phyloP scores from a whole-genome alignment of 2,888 invertebrate species.

The Idaea straminata region DNA sequence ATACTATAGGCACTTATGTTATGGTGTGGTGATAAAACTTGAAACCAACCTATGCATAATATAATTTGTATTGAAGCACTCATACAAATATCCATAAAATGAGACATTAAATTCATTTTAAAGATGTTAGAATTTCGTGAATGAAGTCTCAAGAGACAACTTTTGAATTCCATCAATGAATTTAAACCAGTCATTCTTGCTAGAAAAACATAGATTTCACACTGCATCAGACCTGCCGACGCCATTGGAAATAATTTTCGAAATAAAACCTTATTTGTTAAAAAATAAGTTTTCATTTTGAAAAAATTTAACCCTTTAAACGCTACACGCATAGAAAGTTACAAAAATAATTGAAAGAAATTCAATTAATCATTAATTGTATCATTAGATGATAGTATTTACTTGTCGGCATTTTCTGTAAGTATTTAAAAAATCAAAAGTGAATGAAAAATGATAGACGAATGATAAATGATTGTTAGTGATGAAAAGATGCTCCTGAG shows the following conservation, averaged over 20 bases:
- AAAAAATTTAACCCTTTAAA: background rate
- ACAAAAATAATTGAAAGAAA: conserved; percentile 28
- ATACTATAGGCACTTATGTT: too few relatives aligned
- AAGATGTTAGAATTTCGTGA: background rate
- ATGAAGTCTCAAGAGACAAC: background rate
- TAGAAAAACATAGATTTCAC: background rate
- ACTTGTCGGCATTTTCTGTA: conserved; percentile 76
- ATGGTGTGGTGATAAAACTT: too few relatives aligned
- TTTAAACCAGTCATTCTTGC: background rate
- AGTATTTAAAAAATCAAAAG: background rate
- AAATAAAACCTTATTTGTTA: background rate
- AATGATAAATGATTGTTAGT: conserved; percentile 67
- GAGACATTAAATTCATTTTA: background rate
- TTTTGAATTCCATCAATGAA: background rate
- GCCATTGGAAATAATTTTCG: background rate
- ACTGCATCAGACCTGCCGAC: background rate
- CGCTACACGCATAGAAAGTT: background rate
- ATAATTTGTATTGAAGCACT: background rate
- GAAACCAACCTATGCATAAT: background rate
- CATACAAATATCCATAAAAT: background rate
- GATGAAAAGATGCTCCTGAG: conserved; percentile 69
- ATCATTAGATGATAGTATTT: conserved; percentile 71
- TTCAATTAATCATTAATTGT: conserved; percentile 76
- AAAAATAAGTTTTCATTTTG: background rate
- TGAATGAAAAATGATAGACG: conserved; percentile 13